Evolutionary conservation across 2,113 vertebrate genomes (phyloP), one percentile per base, ranked within the genome.

Genomic region (Paradoxurus hermaphroditus): DNA sequence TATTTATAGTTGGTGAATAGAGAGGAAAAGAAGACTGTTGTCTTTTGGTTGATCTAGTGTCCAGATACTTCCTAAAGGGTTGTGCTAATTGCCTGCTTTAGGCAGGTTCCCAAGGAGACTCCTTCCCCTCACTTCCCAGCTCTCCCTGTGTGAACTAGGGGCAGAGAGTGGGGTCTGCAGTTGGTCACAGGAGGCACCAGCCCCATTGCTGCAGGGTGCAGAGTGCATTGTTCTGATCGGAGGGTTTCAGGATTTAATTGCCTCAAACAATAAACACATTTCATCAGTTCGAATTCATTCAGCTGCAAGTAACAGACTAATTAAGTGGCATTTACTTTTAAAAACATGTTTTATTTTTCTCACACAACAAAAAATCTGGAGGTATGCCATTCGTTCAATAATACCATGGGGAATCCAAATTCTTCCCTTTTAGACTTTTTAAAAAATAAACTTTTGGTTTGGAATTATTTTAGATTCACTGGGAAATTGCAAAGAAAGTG

Each of bases 241-340:
- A 72, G 90, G 1, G 0, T 81, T 78, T 95, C 77, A 73, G 77
- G 29, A 85, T 39, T 23, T 82, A 82, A 96, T 29, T 70, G 51
- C 4, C 77, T 49, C 59, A 73, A 79, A 67, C 25, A 51, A 14
- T 65, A 31, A 95, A 73, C 31, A 65, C 39, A 51, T 65, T 59
- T 95, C 96, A 86, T 91, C 78, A 92, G 56, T 63, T 92, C 34
- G 72, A 67, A 49, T 56, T 93, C 79, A 72, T 88, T 96, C 34
- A 70, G 10, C 62, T 86, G 4, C 51, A 90, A 83, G 44, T 77
- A 78, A 73, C 15, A 97, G 11, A 70, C 15, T 62, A 79, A 21
- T 34, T 85, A 62, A 39, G 7, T 93, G 70, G 62, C n/a, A 62
- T 67, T 91, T 39, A 41, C n/a, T 73, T 59, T 73, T 29, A 12